Conservation (phyloP, 2,113 vertebrate genomes). For the Scytalopus superciliaris region DNA sequence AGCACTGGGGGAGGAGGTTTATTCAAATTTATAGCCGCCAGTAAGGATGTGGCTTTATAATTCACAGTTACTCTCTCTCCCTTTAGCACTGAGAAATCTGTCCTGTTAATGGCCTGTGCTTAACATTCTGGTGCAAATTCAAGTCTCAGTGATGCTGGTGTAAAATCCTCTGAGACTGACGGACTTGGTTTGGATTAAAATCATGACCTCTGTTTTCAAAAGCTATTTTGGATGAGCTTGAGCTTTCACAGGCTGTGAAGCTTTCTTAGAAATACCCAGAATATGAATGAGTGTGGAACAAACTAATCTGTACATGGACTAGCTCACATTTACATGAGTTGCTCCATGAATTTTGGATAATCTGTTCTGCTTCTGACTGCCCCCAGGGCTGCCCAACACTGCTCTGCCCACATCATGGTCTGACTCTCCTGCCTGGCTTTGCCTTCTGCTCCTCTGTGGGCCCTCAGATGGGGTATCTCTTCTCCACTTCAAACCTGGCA, state of each 20-base stretch:
- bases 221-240: not conserved
- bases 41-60: slow-evolving; percentile 33
- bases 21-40: slow-evolving; percentile 20
- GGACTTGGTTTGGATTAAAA: not conserved
- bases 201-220: not conserved
- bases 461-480: not conserved
- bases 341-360: not conserved
- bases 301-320: not conserved
- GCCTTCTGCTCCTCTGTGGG: not conserved
- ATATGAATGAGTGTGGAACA: not conserved
- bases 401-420: not conserved
- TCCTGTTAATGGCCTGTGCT: not conserved
- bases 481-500: not conserved
- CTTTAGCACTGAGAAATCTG: not conserved
- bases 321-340: not conserved
- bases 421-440: not conserved
- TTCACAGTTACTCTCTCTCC: not conserved
- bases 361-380: not conserved
- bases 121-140: not conserved
- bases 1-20: slow-evolving; percentile 8
- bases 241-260: not conserved
- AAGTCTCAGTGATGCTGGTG: not conserved
- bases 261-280: not conserved
- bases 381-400: not conserved
- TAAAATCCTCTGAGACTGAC: not conserved